These are phyloP conservation scores for Aspidapion aeneum DNA, from an alignment of 2,888 invertebrate species.

Conservation along the genomic window DNA sequence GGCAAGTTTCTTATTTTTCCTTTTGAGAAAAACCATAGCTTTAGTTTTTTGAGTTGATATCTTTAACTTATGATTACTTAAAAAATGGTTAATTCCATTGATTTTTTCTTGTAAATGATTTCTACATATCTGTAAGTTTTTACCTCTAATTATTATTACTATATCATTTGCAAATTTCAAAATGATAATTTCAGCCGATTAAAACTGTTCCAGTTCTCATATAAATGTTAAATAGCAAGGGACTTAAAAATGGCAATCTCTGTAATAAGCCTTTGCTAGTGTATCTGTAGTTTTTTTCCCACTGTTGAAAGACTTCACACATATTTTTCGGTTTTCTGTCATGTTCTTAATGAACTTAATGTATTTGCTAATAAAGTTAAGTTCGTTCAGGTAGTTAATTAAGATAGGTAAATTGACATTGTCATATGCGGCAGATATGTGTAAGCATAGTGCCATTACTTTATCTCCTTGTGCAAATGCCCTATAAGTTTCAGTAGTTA, in stretches of 20 bases:
- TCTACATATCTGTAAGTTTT: background rate
- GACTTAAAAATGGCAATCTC: background rate
- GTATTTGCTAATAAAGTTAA: background rate
- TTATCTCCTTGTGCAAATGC: background rate
- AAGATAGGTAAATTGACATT: background rate
- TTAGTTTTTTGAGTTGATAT: slow-evolving; percentile 15
- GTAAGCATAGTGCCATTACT: slow-evolving; percentile 4
- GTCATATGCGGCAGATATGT: slow-evolving; percentile 8
- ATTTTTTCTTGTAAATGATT: slow-evolving; percentile 5
- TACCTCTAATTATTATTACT: background rate
- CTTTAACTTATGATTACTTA: slow-evolving; percentile 7
- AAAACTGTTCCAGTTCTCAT: background rate
- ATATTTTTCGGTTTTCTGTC: background rate
- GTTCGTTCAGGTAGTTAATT: background rate
- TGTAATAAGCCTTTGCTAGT: background rate
- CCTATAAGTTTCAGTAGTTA: background rate
- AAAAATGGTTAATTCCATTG: slow-evolving; percentile 5
- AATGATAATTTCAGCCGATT: background rate
- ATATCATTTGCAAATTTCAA: slow-evolving; percentile 8
- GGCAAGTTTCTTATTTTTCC: background rate
- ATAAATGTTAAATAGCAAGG: background rate
- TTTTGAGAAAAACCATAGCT: slow-evolving; percentile 12
- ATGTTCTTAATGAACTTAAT: background rate
- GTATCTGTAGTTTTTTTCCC: background rate
- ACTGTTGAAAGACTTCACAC: background rate